Evolutionary conservation across 2,888 invertebrate species (phyloP).

Genomic region (Rotaria sp.): DNA sequence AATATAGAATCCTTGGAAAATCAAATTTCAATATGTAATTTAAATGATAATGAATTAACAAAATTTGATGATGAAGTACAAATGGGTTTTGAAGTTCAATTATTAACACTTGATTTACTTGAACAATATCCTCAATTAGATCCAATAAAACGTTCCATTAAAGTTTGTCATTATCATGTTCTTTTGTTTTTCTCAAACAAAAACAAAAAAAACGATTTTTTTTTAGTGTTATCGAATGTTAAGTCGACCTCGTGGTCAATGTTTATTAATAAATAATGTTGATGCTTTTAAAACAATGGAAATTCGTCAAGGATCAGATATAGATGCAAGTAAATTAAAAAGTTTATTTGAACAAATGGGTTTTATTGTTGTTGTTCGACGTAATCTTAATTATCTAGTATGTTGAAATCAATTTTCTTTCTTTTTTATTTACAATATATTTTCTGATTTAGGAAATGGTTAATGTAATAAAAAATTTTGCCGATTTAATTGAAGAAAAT

Average conservation of each 20-base stretch:
- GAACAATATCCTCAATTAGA: conserved; percentile 16
- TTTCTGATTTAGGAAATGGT: neutral
- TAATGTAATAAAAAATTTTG: neutral
- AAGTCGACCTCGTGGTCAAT: conserved; percentile 33
- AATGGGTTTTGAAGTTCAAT: conserved; percentile 3
- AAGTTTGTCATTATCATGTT: neutral
- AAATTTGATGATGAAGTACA: neutral
- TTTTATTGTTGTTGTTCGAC: conserved; percentile 33
- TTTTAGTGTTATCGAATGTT: conserved; percentile 38
- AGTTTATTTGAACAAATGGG: conserved; percentile 36
- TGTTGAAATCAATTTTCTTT: neutral
- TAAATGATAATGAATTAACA: neutral
- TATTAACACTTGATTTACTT: neutral
- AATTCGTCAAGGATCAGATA: conserved; percentile 33
- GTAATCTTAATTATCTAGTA: conserved; percentile 32
- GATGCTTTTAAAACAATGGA: conserved; percentile 26
- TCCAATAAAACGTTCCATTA: neutral
- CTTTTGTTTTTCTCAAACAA: too few relatives aligned
- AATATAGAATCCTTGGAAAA: neutral
- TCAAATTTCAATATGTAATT: neutral
- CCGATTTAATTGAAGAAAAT: conserved; percentile 26
- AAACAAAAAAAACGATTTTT: neutral
- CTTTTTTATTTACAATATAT: neutral
- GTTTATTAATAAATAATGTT: conserved; percentile 38
- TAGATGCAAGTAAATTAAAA: conserved; percentile 37